A percentile compares a stretch with the other conserved stretches of the same genome.
phyloP scores from a whole-genome alignment of 2,113 vertebrate genomes.

The Aegithalos caudatus region DNA sequence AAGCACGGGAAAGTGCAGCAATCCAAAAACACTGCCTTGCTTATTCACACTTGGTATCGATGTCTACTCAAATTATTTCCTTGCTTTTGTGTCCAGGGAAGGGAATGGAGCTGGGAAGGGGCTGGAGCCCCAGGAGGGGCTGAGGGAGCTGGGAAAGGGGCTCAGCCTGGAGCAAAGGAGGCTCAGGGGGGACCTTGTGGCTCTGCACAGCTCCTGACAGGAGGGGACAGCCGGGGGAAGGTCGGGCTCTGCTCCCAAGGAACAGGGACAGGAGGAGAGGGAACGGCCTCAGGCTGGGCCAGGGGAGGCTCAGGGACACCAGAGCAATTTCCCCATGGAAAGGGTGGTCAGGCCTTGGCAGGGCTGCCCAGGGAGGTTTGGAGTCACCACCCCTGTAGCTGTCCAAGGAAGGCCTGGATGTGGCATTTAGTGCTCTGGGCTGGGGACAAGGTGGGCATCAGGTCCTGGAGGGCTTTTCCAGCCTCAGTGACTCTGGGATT shows the following conservation, averaged over 20 bases:
- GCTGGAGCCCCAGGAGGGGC: rapidly evolving
- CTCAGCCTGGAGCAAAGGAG: background rate
- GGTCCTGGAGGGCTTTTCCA: background rate
- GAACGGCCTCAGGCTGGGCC: background rate
- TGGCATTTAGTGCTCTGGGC: background rate
- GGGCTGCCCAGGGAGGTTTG: background rate
- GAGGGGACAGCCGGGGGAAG: background rate
- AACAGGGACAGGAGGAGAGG: background rate
- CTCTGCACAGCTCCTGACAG: background rate
- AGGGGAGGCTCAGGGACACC: rapidly evolving
- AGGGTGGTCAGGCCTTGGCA: rapidly evolving
- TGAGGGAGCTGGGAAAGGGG: background rate
- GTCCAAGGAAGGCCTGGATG: rapidly evolving
- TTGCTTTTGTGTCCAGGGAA: background rate
- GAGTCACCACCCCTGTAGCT: background rate
- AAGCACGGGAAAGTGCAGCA: background rate
- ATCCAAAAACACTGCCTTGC: background rate
- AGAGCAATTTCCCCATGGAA: background rate
- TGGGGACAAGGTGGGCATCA: background rate
- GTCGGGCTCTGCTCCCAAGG: background rate
- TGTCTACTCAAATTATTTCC: background rate
- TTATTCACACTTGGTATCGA: background rate
- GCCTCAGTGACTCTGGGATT: background rate
- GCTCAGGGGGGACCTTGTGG: background rate
- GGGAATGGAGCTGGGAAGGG: background rate